Conservation (phyloP, 2,797 vertebrate species). For the Ispidina picta region DNA sequence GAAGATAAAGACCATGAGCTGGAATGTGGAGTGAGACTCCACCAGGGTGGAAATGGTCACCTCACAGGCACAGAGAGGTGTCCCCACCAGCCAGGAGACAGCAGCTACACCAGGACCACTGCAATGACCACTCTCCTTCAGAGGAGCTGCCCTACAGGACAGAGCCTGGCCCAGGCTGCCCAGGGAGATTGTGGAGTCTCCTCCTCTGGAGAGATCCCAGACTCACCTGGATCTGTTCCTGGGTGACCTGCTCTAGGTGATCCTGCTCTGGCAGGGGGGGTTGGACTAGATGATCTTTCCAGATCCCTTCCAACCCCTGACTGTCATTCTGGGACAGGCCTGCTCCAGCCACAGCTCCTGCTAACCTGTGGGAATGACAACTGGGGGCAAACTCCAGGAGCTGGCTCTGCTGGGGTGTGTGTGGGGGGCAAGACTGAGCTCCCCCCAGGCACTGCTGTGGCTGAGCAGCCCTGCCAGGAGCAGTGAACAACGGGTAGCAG, state of each 20-base stretch:
- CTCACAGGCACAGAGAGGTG: neutral
- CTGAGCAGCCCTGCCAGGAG: neutral
- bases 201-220: no score
- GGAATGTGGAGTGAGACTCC: neutral
- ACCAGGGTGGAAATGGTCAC: neutral
- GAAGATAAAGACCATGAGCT: neutral
- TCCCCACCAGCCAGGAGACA: neutral
- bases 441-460: neutral
- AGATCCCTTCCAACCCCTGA: no score
- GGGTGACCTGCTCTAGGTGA: no score
- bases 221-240: no score
- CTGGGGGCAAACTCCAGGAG: neutral
- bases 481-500: rapidly evolving
- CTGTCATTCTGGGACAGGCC: no score
- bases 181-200: no score
- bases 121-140: rapidly evolving
- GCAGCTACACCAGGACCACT: neutral
- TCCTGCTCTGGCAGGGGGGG: no score
- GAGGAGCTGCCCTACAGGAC: rapidly evolving
- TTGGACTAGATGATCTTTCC: no score
- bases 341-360: neutral
- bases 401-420: neutral
- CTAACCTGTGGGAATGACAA: neutral
- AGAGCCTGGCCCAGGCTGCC: neutral
- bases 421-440: neutral